Evolutionary conservation across 2,113 vertebrate species (phyloP), one percentile per base, ranked within the genome.

Genomic region (Ptychochromis oligacanthus): DNA sequence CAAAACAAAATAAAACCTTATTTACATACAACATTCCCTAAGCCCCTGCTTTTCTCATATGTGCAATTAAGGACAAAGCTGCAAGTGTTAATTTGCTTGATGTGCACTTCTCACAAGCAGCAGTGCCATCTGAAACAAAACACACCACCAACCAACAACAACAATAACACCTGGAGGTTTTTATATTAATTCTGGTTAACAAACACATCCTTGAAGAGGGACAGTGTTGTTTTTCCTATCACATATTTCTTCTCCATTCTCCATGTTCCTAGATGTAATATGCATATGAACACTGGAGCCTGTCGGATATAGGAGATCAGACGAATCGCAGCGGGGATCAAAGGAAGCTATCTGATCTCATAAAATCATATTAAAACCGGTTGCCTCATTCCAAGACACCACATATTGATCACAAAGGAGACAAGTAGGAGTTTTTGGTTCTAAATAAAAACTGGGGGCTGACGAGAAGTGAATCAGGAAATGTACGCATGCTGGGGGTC

Each of bases 61-160:
- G 91, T 89, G 91, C 94, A 95, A 95, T 95, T 95, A 95, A 92
- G 92, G 92, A 91, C 91, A 90, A 92, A 91, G 91, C 92, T 91
- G 89, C 85, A 87, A 92, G 91, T 91, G 84, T 92, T 96, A 93
- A 95, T 95, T 95, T 95, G 93, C 93, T 92, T 94, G 89, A 92
- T 93, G 82, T 93, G 91, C 88, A 88, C 79, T 91, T 91, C 88
- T 93, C 90, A 87, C 83, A 85, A 88, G 92, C 91, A 81, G 83
- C 88, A 59, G 86, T 79, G 84, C 81, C 86, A 88, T 87, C 91
- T 89, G 83, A 86, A 93, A 91, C 89, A 92, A 93, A 85, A 90
- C 82, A 87, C 87, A 83, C 67, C 85, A 91, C 43, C 59, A 54
- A 72, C 46, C 77, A 85, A 74, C 83, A 91, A 79, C 79, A 89